Base-by-base conservation (phyloP, 2,888 invertebrate genomes). In the Dicycla oo region DNA sequence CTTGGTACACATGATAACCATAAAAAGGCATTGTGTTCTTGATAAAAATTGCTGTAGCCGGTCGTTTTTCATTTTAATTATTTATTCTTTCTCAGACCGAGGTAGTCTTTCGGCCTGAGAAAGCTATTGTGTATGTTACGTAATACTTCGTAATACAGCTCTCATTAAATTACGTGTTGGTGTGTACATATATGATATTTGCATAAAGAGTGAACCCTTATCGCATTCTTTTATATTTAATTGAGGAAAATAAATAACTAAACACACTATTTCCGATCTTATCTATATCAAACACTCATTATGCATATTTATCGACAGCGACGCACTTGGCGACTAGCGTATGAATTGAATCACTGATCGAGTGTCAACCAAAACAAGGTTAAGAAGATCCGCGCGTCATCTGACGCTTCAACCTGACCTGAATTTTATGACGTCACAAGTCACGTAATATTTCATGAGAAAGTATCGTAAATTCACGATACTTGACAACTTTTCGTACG, bases 381-480 rank as follows among this genome's bases (percentile, higher is more conserved):
- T 65, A 75, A 69, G 75, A 75, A 30, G 54, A 23, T 26, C 62
- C 26, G 23, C 76, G 53, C 77, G 80, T 78, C 77, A 80, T 64
- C 47, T 71, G 60, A 79, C 78, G 64, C 65, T 51, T 18, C 43
- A n/a, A 30, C 40, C 18, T 76, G 54, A 70, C 47, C n/a, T 57
- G 53, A 63, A 62, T 75, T 57, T 38, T 60, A 7, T 62, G 72
- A 77, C 77, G 61, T 80, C 80, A 70, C 38, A 57, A 56, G 43
- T 43, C 78, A 80, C 64, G 66, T 69, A 72, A 77, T 80, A 56
- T 73, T 68, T 72, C 82, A 70, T 84, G 75, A 64, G 67, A 63
- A 72, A 67, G 7, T 61, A 54, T 60, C 62, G 64, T 76, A 67
- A 75, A 73, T 57, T 68, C 65, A 23, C 57, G 40, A 61, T 34